Percentiles rank a stretch among this genome's conserved stretches.
These are phyloP conservation scores for Dioctria linearis DNA, from an alignment of 2,888 invertebrate species.

Conservation along the genomic window DNA sequence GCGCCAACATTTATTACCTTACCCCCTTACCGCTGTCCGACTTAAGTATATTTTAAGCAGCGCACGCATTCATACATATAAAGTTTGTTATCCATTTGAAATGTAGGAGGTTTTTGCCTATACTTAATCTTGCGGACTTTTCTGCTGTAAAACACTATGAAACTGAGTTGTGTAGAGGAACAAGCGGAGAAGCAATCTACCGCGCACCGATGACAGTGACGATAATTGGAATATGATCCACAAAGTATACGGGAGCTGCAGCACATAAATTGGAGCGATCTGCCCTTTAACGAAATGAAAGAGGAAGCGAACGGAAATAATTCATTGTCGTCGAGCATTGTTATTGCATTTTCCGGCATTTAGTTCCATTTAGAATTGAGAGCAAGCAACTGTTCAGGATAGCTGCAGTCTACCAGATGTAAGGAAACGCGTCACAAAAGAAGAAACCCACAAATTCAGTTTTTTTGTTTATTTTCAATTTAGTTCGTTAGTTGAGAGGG, in stretches of 20 bases:
- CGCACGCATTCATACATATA: background rate
- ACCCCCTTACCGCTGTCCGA: background rate
- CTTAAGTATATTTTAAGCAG: constrained; percentile 3
- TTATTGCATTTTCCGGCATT: constrained; percentile 48
- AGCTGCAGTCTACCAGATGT: no score
- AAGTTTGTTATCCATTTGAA: background rate
- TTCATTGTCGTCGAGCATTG: constrained; percentile 21
- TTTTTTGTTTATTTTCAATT: no score
- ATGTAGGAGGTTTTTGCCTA: background rate
- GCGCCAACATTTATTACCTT: constrained; percentile 29
- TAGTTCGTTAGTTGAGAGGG: no score
- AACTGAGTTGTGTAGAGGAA: constrained; percentile 7
- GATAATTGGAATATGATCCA: constrained; percentile 45
- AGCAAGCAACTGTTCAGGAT: background rate
- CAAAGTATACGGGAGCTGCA: background rate
- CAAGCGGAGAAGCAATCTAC: background rate
- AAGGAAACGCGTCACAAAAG: no score
- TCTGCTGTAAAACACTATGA: constrained; percentile 16
- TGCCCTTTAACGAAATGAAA: constrained; percentile 27
- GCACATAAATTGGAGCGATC: constrained; percentile 22
- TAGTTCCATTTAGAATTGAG: constrained; percentile 5
- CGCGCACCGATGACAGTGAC: constrained; percentile 11
- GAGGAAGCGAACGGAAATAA: constrained; percentile 41
- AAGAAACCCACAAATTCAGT: no score
- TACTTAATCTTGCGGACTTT: background rate